Evolutionary conservation across 2,113 vertebrate species (phyloP).

Genomic region (Pelmatolapia mariae): DNA sequence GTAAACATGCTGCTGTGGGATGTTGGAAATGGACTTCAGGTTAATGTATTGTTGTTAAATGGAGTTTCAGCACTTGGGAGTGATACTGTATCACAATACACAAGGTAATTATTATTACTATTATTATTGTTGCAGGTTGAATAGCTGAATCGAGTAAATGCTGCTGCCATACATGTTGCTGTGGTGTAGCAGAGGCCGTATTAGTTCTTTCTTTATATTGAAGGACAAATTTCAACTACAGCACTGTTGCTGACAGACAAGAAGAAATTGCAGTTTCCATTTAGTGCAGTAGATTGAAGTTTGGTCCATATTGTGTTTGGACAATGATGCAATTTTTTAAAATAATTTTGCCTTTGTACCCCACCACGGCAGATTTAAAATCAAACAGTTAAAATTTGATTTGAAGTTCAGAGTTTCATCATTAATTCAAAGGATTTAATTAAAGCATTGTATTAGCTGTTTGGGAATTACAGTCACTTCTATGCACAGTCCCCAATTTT

Average conservation of each 20-base stretch:
- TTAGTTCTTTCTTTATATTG: not conserved
- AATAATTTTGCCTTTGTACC: not conserved
- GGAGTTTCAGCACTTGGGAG: not conserved
- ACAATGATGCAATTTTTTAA: fast-evolving
- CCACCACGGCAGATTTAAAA: not conserved
- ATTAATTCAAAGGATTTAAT: not conserved
- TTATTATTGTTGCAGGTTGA: not conserved
- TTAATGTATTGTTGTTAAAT: slow-evolving; percentile 1
- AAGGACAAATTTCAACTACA: not conserved
- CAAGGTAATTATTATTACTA: not conserved
- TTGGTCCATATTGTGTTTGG: not conserved
- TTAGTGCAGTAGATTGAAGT: not conserved
- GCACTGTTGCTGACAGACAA: not conserved
- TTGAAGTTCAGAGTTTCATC: not conserved
- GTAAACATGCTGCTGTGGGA: not conserved
- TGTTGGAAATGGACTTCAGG: not conserved
- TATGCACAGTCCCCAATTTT: not conserved
- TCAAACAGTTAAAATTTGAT: not conserved
- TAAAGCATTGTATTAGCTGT: not conserved
- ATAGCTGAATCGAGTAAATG: not conserved
- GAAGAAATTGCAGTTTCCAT: not conserved
- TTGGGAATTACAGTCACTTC: not conserved
- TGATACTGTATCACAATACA: not conserved
- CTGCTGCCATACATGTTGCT: not conserved
- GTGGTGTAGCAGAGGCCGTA: not conserved